Conservation (phyloP, 2,797 vertebrate genomes). For the Intellagama lesueurii region DNA sequence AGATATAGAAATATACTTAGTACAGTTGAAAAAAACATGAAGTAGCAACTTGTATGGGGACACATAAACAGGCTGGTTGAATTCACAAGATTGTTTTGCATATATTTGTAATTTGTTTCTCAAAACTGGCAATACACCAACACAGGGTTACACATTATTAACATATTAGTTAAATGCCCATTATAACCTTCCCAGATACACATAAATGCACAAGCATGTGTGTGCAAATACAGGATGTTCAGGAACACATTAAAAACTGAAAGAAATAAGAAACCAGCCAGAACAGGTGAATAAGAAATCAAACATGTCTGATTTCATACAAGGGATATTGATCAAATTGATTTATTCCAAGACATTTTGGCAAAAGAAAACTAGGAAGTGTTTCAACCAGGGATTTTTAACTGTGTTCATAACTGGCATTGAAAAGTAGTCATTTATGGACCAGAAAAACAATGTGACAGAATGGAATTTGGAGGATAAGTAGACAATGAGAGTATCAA, state of each 20-base stretch:
- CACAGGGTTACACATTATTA: slow-evolving; percentile 1
- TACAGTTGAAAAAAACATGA: too few relatives aligned
- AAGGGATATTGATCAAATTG: not conserved
- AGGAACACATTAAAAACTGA: not conserved
- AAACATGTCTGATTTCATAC: not conserved
- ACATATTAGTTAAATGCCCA: not conserved
- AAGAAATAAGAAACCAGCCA: not conserved
- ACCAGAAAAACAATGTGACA: not conserved
- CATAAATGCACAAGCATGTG: slow-evolving; percentile 2
- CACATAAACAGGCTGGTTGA: not conserved
- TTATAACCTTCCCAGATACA: slow-evolving; percentile 17
- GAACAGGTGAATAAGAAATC: not conserved
- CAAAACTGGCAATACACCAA: not conserved
- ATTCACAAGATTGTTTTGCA: not conserved
- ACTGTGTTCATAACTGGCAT: not conserved
- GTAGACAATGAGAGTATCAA: not conserved
- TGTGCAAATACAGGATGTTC: not conserved
- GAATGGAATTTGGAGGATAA: not conserved
- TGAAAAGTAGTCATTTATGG: not conserved
- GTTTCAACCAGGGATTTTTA: not conserved
- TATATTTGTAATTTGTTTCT: not conserved
- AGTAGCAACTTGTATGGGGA: too few relatives aligned
- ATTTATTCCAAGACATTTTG: not conserved
- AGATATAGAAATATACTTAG: too few relatives aligned
- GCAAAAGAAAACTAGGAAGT: not conserved